Evolutionary conservation across 2,888 invertebrate genomes (phyloP).

Genomic region (Tetranychus piercei): DNA sequence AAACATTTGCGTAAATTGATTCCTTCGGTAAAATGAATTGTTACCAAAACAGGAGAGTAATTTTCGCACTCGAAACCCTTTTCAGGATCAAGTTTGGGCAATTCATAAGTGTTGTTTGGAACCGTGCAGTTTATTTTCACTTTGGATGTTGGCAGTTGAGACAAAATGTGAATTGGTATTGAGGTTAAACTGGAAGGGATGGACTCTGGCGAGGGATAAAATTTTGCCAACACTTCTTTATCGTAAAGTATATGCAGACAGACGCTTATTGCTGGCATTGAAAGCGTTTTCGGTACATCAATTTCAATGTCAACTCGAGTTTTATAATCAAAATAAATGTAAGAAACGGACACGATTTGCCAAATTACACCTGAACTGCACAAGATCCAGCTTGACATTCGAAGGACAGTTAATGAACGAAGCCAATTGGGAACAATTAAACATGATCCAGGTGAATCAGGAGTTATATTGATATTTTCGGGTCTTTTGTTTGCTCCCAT

Average conservation of each 20-base stretch:
- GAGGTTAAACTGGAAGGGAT: not conserved
- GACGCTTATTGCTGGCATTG: not conserved
- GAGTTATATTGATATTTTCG: too few species aligned
- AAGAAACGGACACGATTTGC: not conserved
- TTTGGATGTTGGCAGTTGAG: not conserved
- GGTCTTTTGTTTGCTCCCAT: too few species aligned
- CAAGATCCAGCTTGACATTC: not conserved
- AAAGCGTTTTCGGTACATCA: not conserved
- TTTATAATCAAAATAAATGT: not conserved
- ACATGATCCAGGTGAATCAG: too few species aligned
- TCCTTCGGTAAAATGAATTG: not conserved
- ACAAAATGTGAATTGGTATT: not conserved
- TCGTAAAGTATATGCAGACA: not conserved
- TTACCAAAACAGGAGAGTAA: not conserved
- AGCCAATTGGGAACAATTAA: too few species aligned
- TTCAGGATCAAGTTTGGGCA: not conserved
- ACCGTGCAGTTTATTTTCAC: not conserved
- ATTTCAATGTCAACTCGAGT: not conserved
- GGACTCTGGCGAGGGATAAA: not conserved
- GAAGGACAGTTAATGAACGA: not conserved
- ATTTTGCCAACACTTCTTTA: not conserved
- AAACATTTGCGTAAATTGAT: not conserved
- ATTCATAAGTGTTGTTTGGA: not conserved
- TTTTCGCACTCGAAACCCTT: not conserved
- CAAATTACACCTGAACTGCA: not conserved